phyloP scores from a whole-genome alignment of 1,140 invertebrate species.

The Helicorthomorpha holstii region DNA sequence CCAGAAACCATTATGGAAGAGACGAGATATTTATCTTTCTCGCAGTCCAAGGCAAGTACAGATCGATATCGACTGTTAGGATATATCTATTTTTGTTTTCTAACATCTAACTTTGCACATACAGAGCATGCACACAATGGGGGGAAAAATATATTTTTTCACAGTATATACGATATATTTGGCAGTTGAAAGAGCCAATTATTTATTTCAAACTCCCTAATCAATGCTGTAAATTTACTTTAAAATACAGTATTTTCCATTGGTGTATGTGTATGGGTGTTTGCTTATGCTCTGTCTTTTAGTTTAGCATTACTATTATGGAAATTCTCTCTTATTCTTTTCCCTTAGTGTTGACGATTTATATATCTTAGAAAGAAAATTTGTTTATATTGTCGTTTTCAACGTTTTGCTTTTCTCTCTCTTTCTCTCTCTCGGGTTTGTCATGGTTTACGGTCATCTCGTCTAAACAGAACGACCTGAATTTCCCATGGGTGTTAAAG shows the following conservation, averaged over 20 bases:
- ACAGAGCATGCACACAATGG: too few species aligned
- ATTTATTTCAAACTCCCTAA: too few species aligned
- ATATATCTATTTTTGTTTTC: too few species aligned
- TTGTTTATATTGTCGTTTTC: neutral
- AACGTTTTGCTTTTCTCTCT: neutral
- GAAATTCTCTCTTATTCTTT: neutral
- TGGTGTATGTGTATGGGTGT: too few species aligned
- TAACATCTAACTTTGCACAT: too few species aligned
- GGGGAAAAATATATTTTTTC: neutral
- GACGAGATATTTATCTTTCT: slow-evolving; percentile 90
- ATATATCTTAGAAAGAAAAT: neutral
- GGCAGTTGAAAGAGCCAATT: too few species aligned
- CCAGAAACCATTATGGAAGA: slow-evolving; percentile 83
- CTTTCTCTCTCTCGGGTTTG: neutral
- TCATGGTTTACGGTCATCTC: too few species aligned
- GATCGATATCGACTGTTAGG: neutral
- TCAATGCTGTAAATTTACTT: too few species aligned
- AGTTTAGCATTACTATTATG: neutral
- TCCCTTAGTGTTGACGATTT: neutral
- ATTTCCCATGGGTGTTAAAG: slow-evolving; percentile 74
- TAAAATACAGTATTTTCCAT: too few species aligned
- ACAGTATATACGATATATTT: neutral
- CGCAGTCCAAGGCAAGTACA: slow-evolving; percentile 65
- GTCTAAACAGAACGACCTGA: slow-evolving; percentile 75
- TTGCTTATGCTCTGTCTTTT: neutral